Conservation (phyloP, 2,797 vertebrate genomes). For the Poeciliopsis turneri region DNA sequence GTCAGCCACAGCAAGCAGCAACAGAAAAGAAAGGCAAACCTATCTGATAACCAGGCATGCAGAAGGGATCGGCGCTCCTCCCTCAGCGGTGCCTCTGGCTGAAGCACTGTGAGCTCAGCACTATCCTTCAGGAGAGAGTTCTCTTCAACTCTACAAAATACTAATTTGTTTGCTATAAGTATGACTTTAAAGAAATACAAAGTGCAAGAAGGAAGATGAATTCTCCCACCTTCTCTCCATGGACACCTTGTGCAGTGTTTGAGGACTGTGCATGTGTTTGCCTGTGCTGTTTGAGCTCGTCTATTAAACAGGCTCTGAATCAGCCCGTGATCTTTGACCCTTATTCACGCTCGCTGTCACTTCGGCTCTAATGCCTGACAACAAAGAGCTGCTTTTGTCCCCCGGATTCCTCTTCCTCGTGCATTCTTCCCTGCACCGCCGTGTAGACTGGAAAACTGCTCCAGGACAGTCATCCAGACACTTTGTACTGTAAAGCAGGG, state of each 20-base stretch:
- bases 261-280: not conserved
- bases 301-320: conserved; percentile 53
- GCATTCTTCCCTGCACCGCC: conserved; percentile 58
- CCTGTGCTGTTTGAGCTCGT: not conserved
- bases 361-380: conserved; percentile 59
- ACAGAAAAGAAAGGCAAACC: not conserved
- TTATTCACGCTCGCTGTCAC: conserved; percentile 69
- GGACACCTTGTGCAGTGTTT: not conserved
- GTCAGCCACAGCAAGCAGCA: not conserved
- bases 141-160: not conserved
- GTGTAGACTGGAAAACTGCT: conserved; percentile 6
- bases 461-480: not conserved
- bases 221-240: conserved; percentile 7
- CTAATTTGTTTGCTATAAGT: not conserved
- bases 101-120: not conserved
- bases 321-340: conserved; percentile 65
- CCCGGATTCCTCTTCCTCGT: conserved; percentile 33
- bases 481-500: conserved; percentile 1
- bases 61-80: not conserved
- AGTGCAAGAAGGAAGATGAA: not conserved
- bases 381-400: conserved; percentile 76
- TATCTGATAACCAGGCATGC: not conserved
- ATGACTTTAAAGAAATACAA: not conserved
- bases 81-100: not conserved
- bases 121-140: not conserved